Conservation (phyloP, 2,797 vertebrate species). For the Darevskia mixta region DNA sequence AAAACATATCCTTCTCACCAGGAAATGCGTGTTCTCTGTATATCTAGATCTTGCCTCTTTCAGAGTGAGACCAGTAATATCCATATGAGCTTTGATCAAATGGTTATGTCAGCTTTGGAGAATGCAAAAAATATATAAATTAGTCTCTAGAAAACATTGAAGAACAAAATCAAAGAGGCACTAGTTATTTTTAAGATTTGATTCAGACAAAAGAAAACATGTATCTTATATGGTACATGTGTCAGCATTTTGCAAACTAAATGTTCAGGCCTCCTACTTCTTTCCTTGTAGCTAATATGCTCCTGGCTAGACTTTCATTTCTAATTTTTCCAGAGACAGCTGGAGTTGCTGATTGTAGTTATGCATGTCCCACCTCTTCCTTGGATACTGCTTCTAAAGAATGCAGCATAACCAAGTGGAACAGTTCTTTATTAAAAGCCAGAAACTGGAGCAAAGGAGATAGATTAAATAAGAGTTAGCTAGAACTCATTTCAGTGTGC, state of each 20-base stretch:
- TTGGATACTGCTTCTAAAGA: conserved; percentile 23
- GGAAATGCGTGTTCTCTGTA: neutral
- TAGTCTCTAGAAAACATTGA: neutral
- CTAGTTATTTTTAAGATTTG: neutral
- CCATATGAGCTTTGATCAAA: neutral
- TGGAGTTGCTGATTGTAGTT: conserved; percentile 43
- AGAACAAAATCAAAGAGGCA: neutral
- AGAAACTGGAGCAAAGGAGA: conserved; percentile 40
- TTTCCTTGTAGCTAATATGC: conserved; percentile 43
- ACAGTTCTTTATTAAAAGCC: conserved; percentile 41
- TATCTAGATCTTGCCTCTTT: neutral
- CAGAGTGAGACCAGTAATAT: neutral
- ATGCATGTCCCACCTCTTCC: neutral
- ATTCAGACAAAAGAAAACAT: neutral
- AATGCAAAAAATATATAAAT: neutral
- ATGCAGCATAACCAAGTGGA: conserved; percentile 49
- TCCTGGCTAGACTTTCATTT: conserved; percentile 37
- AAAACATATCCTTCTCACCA: neutral
- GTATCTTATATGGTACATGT: neutral
- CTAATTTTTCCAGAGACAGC: conserved; percentile 51
- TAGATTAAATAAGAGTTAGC: conserved; percentile 11
- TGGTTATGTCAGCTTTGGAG: neutral
- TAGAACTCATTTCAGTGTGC: conserved; percentile 20
- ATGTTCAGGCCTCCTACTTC: conserved; percentile 15
- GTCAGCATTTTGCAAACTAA: conserved; percentile 42